These are phyloP conservation scores for Xerus rutilus DNA, from an alignment of 2,797 vertebrate species.

Conservation along the genomic window DNA sequence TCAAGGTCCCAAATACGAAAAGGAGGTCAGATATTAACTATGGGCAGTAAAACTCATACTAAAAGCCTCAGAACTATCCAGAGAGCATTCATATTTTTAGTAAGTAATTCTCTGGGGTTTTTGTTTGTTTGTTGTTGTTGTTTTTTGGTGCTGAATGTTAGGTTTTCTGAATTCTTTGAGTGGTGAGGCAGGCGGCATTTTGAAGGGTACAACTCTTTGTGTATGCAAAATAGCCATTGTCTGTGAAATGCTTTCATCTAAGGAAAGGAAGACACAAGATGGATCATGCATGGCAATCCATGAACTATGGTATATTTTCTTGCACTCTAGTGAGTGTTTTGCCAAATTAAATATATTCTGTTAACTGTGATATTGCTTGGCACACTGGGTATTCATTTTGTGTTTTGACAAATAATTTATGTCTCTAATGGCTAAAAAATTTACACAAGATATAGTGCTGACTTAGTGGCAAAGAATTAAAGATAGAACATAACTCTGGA, in stretches of 20 bases:
- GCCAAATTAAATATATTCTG: neutral
- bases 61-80: constrained; percentile 4
- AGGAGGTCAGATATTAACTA: neutral
- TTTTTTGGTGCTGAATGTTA: neutral
- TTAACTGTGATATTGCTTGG: neutral
- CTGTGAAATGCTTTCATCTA: neutral
- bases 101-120: neutral
- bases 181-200: neutral
- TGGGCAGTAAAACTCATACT: neutral
- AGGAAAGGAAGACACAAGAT: neutral
- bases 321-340: neutral
- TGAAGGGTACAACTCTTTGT: neutral
- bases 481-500: neutral
- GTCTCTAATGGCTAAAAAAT: neutral
- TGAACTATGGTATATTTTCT: neutral
- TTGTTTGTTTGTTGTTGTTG: neutral
- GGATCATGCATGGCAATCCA: neutral
- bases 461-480: neutral
- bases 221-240: neutral
- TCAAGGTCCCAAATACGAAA: neutral
- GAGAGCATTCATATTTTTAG: neutral
- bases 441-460: neutral
- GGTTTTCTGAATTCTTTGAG: neutral
- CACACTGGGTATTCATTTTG: neutral
- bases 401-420: constrained; percentile 21